Evolutionary conservation across 2,797 vertebrate genomes (phyloP).

Genomic region (Huso huso): DNA sequence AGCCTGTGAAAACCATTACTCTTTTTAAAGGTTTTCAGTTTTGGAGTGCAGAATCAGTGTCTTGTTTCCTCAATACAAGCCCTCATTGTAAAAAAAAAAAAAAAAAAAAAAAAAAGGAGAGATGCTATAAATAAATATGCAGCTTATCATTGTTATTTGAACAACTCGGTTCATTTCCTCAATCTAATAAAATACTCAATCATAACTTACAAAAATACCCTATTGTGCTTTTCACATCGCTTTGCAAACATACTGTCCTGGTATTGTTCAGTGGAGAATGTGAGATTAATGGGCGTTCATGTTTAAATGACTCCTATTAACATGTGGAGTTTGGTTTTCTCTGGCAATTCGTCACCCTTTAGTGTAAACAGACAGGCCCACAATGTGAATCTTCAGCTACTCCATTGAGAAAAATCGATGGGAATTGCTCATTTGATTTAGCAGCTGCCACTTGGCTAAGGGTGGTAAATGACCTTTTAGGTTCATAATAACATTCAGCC

Average conservation of each 20-base stretch:
- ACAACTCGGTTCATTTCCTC: neutral
- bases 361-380: slow-evolving; percentile 31
- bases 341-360: slow-evolving; percentile 32
- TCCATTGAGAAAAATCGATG: slow-evolving; percentile 32
- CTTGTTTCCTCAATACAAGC: too few relatives aligned
- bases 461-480: slow-evolving; percentile 24
- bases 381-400: slow-evolving; percentile 36
- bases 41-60: too few relatives aligned
- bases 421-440: slow-evolving; percentile 27
- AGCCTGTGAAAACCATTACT: too few relatives aligned
- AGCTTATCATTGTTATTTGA: neutral
- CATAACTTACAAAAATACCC: neutral
- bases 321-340: slow-evolving; percentile 35
- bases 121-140: neutral
- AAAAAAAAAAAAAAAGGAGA: too few relatives aligned
- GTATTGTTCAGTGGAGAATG: slow-evolving; percentile 27
- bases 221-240: neutral
- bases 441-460: slow-evolving; percentile 23
- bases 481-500: slow-evolving; percentile 12
- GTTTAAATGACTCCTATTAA: slow-evolving; percentile 28
- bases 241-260: slow-evolving; percentile 14
- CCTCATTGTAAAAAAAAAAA: too few relatives aligned
- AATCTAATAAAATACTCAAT: neutral
- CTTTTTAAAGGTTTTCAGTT: too few relatives aligned
- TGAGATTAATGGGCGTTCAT: slow-evolving; percentile 32